These are phyloP conservation scores for Anaspis maculata DNA, from an alignment of 2,888 invertebrate species.

Conservation along the genomic window DNA sequence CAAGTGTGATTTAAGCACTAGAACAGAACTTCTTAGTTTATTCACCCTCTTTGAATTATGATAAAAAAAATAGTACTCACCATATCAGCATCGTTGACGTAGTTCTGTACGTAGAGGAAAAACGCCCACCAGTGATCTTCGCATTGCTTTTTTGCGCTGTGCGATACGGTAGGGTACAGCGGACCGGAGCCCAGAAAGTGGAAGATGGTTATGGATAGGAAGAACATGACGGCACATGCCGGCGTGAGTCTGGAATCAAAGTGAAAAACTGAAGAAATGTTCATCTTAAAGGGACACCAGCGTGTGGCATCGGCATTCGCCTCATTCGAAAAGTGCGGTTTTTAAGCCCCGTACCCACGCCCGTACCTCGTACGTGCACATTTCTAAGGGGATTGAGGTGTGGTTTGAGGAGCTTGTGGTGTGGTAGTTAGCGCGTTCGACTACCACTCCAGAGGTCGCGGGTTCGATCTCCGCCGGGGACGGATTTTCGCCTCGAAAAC, in stretches of 20 bases:
- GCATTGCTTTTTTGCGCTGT: conserved; percentile 23
- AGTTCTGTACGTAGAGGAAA: conserved; percentile 41
- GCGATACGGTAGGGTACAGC: conserved; percentile 28
- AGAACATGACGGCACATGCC: conserved; percentile 38
- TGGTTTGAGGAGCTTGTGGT: too few relatives aligned
- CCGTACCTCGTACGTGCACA: too few relatives aligned
- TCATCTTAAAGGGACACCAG: too few relatives aligned
- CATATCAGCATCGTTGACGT: conserved; percentile 22
- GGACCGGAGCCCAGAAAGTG: conserved; percentile 41
- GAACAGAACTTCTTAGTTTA: conserved; percentile 13
- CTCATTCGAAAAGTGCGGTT: too few relatives aligned
- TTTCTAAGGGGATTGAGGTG: too few relatives aligned
- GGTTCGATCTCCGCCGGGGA: too few relatives aligned
- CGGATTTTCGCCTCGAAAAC: too few relatives aligned
- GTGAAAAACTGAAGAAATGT: neutral
- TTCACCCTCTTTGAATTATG: neutral
- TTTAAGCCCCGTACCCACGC: too few relatives aligned
- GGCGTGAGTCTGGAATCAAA: conserved; percentile 28
- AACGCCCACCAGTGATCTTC: conserved; percentile 36
- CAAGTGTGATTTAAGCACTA: conserved; percentile 35
- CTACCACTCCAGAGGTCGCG: too few relatives aligned
- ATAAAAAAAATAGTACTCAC: conserved; percentile 13
- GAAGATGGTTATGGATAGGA: conserved; percentile 37
- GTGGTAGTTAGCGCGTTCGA: too few relatives aligned
- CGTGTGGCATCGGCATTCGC: too few relatives aligned